Percentiles rank a stretch among this genome's conserved stretches.
Conservation (phyloP, 2,797 vertebrate species). For the Menidia menidia region DNA sequence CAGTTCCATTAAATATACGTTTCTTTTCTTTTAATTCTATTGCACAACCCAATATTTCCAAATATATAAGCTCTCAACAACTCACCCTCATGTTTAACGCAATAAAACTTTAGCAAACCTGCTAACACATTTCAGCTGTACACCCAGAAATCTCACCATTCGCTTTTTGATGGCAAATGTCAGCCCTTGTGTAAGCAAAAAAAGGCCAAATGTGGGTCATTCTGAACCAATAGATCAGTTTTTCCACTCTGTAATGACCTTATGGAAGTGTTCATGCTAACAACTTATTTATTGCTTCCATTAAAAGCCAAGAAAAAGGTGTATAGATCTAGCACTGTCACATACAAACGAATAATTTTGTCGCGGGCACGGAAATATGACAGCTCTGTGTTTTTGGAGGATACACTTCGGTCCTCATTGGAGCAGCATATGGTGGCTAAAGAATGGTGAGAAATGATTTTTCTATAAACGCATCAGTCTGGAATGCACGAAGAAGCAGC, state of each 20-base stretch:
- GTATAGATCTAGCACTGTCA: background rate
- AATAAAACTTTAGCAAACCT: too few species aligned
- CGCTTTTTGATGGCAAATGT: too few species aligned
- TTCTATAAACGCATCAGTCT: conserved; percentile 37
- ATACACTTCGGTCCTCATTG: conserved; percentile 3
- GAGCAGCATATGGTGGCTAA: conserved; percentile 4
- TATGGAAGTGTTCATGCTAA: conserved; percentile 13
- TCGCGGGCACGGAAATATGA: conserved; percentile 1
- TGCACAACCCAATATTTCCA: too few species aligned
- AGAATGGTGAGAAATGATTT: conserved; percentile 21
- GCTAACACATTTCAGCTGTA: too few species aligned
- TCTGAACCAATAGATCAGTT: too few species aligned
- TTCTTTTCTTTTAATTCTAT: too few species aligned
- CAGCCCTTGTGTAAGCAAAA: too few species aligned
- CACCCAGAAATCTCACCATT: too few species aligned
- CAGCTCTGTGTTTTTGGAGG: conserved; percentile 8
- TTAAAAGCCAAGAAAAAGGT: conserved; percentile 8
- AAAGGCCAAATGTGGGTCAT: too few species aligned
- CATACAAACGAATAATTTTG: background rate
- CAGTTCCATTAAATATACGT: too few species aligned
- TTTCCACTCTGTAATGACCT: conserved; percentile 21
- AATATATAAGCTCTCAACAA: too few species aligned
- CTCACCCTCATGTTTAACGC: too few species aligned
- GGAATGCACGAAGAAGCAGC: conserved; percentile 29
- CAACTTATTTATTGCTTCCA: conserved; percentile 13